Evolutionary conservation across 1,140 invertebrate species (phyloP), one percentile per base, ranked within the genome.

Genomic region (Archegozetes longisetosus): DNA sequence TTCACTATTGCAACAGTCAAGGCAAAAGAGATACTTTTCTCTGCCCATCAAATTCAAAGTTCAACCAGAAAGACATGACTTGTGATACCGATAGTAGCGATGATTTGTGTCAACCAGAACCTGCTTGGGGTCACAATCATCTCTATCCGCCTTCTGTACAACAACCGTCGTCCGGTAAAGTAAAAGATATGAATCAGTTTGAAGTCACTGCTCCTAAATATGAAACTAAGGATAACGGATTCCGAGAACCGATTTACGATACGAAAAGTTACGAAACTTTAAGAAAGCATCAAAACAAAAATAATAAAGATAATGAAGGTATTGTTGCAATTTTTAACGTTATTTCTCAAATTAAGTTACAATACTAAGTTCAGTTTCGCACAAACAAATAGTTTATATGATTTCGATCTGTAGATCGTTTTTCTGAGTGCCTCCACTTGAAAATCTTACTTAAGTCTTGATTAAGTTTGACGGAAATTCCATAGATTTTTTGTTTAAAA

Each of bases 1-100:
- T 67, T 56, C 66, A 67, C 25, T 67, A 67, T 50, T 67, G 66
- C 49, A 63, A 66, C 32, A 58, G 51, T 0, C 59, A 66, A 51
- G 66, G 66, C 24, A 58, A 50, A 3, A 13, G 65, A 24, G 64
- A 60, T 32, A 63, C 64, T 26, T 66, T 67, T 29, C 40, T 61
- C 17, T 67, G 66, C 40, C 66, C 65, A 0, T 50, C 60, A 13
- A 47, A 65, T 14, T 65, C 63, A 14, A 20, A 58, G n/a, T 67
- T 67, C 52, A 67, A 67, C 27, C 66, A 67, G 27, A 58, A 63
- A 40, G 32, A 60, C 12, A 63, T 66, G 64, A 64, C 64, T 0
- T 67, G 66, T 47, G 66, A 67, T 53, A 49, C 46, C 32, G 56
- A 58, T 22, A 17, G 6, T 17, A 17, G 6, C 32, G 32, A 40